Conservation (phyloP, 2,888 invertebrate species). For the Pseudoips prasinana region DNA sequence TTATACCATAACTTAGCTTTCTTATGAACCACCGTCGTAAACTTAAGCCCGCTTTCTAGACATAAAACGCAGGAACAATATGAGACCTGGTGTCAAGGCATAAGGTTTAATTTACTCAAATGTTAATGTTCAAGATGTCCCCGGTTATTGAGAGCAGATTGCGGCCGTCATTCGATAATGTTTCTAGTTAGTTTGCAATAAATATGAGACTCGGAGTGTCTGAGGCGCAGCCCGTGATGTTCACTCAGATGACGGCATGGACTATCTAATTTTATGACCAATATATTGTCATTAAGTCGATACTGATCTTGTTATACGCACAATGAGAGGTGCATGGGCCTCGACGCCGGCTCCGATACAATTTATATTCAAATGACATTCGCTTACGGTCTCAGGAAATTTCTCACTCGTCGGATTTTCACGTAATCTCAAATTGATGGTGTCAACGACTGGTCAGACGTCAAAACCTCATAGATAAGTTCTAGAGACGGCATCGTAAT, state of each 20-base stretch:
- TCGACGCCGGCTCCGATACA: constrained; percentile 61
- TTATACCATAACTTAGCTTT: constrained; percentile 76
- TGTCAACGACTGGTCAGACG: constrained; percentile 53
- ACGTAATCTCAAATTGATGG: constrained; percentile 74
- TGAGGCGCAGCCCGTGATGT: constrained; percentile 58
- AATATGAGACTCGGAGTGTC: constrained; percentile 68
- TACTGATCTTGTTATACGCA: constrained; percentile 82
- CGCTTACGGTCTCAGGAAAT: constrained; percentile 69
- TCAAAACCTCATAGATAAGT: constrained; percentile 44
- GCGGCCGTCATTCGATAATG: constrained; percentile 72
- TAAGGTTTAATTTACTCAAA: constrained; percentile 59
- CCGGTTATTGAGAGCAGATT: constrained; percentile 59
- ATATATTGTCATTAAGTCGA: constrained; percentile 82
- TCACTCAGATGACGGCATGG: constrained; percentile 70
- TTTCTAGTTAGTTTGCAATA: constrained; percentile 78
- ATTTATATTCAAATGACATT: constrained; percentile 81
- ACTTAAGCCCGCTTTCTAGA: constrained; percentile 67
- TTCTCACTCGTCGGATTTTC: constrained; percentile 78
- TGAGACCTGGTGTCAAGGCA: constrained; percentile 45
- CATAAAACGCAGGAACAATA: constrained; percentile 39
- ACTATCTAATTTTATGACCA: constrained; percentile 82
- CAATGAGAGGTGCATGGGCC: constrained; percentile 70
- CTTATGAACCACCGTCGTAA: constrained; percentile 75
- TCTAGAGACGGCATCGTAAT: constrained; percentile 35
- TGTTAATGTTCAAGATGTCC: constrained; percentile 44